Evolutionary conservation across 1,140 invertebrate genomes (phyloP), one percentile per base, ranked within the genome.

Genomic region (Trichomalopsis sarcophagae): DNA sequence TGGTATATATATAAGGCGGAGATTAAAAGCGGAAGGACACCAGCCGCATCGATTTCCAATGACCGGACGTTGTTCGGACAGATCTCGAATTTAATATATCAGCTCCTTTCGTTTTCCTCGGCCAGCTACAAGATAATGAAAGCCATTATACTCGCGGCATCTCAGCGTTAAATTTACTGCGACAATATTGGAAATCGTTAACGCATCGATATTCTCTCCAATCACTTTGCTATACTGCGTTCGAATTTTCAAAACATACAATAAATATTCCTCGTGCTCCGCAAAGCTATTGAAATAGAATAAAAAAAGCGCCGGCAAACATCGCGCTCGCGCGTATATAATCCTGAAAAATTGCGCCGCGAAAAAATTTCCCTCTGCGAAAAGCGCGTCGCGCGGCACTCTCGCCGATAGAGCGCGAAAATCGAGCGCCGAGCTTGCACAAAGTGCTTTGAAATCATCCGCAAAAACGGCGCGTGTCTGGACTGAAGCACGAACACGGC

Each of bases 171-270:
- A 71, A 81, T 81, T 81, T 81, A 71, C 68, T 47, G 30, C 40
- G 30, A 81, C 50, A 71, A 69, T 71, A 81, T 81, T 40, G 68
- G 11, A 71, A 40, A 47, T 27, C 78, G 36, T 40, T 71, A 81
- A 30, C 14, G 10, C 40, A 66, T 79, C 55, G 77, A 66, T 47
- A 21, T 4, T 55, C 13, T 33, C 44, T 55, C 11, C n/a, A 55
- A n/a, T 55, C 10, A 47, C 30, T 81, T 50, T 30, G 73, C 73
- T 36, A n/a, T 36, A n/a, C 7, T 27, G 1, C 7, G 40, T 44
- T 44, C 10, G 7, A 44, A 44, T 44, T 44, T 44, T 10, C 40
- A 10, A 44, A 44, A 11, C 2, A 44, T 44, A 44, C 9, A 44
- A 44, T 44, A 44, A 44, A 44, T 44, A 44, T 50, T 17, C 14